These are phyloP conservation scores for Tineola bisselliella DNA, from an alignment of 2,888 invertebrate genomes.

Conservation along the genomic window DNA sequence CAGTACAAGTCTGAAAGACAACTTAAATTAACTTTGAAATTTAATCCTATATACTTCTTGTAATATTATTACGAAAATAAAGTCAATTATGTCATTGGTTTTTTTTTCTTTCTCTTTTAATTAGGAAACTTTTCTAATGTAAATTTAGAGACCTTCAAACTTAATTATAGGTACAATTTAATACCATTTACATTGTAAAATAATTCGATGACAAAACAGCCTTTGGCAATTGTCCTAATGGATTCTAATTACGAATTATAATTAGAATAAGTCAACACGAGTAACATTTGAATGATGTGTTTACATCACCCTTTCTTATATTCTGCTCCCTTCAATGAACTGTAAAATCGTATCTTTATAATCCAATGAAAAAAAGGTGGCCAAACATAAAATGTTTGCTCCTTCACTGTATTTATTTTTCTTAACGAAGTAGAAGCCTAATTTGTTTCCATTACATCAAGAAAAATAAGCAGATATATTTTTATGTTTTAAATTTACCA, in stretches of 20 bases:
- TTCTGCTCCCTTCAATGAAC: not conserved
- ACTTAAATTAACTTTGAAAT: conserved; percentile 11
- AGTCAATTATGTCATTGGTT: not conserved
- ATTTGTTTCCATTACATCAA: not conserved
- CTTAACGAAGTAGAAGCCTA: not conserved
- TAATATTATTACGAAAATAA: not conserved
- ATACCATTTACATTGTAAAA: no score
- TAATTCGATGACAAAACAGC: no score
- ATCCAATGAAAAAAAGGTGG: not conserved
- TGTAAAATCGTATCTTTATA: not conserved
- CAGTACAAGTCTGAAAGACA: not conserved
- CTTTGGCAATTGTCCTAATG: no score
- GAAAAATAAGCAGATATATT: not conserved
- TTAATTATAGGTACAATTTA: no score
- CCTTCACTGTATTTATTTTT: not conserved
- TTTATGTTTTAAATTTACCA: not conserved
- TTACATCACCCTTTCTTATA: not conserved
- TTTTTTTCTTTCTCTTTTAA: no score
- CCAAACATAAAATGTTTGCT: not conserved
- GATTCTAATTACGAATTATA: no score
- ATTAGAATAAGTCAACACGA: no score
- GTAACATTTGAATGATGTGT: no score
- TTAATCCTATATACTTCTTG: not conserved
- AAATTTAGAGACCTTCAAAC: no score
- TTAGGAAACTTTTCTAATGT: no score